These are phyloP conservation scores for Bombus superbus DNA, from an alignment of 1,140 invertebrate species.

Conservation along the genomic window DNA sequence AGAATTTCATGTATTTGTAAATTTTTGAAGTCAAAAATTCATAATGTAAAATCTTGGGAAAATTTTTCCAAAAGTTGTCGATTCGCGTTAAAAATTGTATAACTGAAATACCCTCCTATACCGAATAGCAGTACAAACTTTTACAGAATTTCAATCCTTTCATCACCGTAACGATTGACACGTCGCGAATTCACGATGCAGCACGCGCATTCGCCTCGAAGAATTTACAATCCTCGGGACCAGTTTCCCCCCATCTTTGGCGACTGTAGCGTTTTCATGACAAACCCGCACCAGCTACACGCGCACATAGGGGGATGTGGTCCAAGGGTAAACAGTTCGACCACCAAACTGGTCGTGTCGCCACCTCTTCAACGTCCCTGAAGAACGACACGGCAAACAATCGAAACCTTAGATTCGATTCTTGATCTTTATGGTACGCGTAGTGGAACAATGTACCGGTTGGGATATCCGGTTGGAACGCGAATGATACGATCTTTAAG, in stretches of 20 bases:
- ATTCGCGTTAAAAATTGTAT: too few relatives aligned
- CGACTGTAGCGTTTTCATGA: not conserved
- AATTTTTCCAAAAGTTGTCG: too few relatives aligned
- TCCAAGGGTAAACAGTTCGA: not conserved
- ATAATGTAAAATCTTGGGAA: too few relatives aligned
- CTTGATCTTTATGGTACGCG: not conserved
- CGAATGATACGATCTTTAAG: not conserved
- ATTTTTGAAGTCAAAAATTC: too few relatives aligned
- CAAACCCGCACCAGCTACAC: not conserved
- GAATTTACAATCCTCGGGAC: conserved; percentile 3
- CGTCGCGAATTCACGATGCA: not conserved
- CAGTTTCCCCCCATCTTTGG: not conserved
- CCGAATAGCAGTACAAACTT: too few relatives aligned
- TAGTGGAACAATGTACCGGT: not conserved
- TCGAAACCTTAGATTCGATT: not conserved
- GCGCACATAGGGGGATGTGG: not conserved
- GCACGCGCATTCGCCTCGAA: not conserved
- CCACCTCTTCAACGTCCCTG: not conserved
- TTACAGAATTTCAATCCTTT: too few relatives aligned
- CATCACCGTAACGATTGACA: too few relatives aligned
- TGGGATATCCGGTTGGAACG: too few relatives aligned
- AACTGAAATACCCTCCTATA: too few relatives aligned
- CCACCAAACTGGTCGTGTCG: not conserved
- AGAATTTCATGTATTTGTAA: too few relatives aligned
- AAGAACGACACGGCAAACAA: not conserved